These are phyloP conservation scores for Phaedon cochleariae DNA, from an alignment of 2,888 invertebrate genomes.

Conservation along the genomic window DNA sequence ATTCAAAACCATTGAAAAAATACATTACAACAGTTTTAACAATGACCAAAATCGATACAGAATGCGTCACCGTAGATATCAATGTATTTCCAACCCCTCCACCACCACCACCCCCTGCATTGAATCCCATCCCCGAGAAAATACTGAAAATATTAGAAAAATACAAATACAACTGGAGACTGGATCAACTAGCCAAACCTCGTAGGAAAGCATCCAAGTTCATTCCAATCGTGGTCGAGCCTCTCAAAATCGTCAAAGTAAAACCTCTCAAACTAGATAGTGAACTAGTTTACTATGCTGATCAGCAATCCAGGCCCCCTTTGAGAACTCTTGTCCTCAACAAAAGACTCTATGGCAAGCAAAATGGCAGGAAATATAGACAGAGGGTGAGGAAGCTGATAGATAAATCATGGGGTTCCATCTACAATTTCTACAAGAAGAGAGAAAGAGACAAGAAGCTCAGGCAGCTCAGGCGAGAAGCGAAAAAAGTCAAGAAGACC, in stretches of 20 bases:
- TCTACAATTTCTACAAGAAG: constrained; percentile 50
- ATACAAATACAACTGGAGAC: constrained; percentile 45
- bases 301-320: constrained; percentile 43
- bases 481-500: neutral
- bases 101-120: constrained; percentile 28
- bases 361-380: constrained; percentile 27
- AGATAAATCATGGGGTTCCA: constrained; percentile 45
- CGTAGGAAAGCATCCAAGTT: constrained; percentile 5
- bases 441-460: constrained; percentile 38
- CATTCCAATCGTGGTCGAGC: constrained; percentile 1
- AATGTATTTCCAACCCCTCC: constrained; percentile 31
- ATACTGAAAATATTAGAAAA: constrained; percentile 40
- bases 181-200: constrained; percentile 40
- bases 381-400: constrained; percentile 40
- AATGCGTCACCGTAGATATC: constrained; percentile 38
- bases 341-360: constrained; percentile 22
- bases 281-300: constrained; percentile 42
- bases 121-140: constrained; percentile 35
- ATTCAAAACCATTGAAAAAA: neutral
- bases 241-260: constrained; percentile 25
- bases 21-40: neutral
- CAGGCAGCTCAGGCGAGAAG: constrained; percentile 24
- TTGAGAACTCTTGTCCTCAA: constrained; percentile 40
- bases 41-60: constrained; percentile 15
- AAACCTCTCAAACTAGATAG: constrained; percentile 20